phyloP scores from a whole-genome alignment of 92 coral and sea anemone species.

The Desmophyllum pertusum region DNA sequence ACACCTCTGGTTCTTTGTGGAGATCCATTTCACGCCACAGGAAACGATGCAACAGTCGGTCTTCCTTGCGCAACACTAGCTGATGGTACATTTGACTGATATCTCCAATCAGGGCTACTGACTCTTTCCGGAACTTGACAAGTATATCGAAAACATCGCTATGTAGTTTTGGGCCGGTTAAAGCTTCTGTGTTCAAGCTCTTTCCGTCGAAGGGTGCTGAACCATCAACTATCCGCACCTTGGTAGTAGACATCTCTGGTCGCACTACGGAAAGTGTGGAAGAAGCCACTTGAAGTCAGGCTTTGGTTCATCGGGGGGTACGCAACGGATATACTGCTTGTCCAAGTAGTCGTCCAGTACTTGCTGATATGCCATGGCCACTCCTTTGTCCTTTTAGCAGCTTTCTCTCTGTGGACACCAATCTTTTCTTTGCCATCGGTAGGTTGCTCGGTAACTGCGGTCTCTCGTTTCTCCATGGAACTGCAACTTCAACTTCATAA shows the following conservation, averaged over 20 bases:
- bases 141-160: slow-evolving; percentile 52
- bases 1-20: slow-evolving; percentile 51
- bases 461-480: slow-evolving; percentile 54
- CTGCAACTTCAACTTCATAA: slow-evolving; percentile 31
- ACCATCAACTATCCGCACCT: slow-evolving; percentile 32
- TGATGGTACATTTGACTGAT: slow-evolving; percentile 45
- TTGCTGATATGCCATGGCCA: slow-evolving; percentile 28
- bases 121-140: slow-evolving; percentile 33
- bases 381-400: slow-evolving; percentile 12
- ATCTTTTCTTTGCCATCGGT: slow-evolving; percentile 12
- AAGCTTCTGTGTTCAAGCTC: slow-evolving; percentile 40
- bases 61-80: slow-evolving; percentile 24
- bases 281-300: slow-evolving; percentile 33
- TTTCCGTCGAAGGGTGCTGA: slow-evolving; percentile 43
- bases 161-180: slow-evolving; percentile 47
- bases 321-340: slow-evolving; percentile 23
- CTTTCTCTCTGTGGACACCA: slow-evolving; percentile 27
- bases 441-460: slow-evolving; percentile 39
- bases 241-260: slow-evolving; percentile 30
- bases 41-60: slow-evolving; percentile 27
- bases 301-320: slow-evolving; percentile 32
- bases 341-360: slow-evolving; percentile 26
- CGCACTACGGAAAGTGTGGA: slow-evolving; percentile 56
- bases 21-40: slow-evolving; percentile 53
- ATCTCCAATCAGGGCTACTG: slow-evolving; percentile 17